Conservation (phyloP, 1,140 invertebrate species). For the Drosophila pseudoananassae region DNA sequence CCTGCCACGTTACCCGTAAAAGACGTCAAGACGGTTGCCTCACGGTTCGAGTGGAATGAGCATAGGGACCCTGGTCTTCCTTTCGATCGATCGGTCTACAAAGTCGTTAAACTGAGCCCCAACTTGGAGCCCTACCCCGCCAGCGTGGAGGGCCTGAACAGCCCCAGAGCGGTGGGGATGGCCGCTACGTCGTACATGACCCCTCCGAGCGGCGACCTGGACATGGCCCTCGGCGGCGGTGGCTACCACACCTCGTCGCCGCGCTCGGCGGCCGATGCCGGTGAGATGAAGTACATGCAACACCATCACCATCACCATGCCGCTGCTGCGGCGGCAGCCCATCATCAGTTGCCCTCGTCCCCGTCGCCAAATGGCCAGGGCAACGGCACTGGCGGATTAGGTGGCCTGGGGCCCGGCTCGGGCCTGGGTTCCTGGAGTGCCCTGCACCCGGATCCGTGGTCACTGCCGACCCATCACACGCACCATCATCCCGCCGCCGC, state of each 20-base stretch:
- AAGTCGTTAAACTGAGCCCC: conserved; percentile 85
- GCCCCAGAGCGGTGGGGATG: conserved; percentile 87
- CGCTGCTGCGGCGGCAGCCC: conserved; percentile 87
- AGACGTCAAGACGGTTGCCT: conserved; percentile 84
- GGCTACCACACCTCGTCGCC: conserved; percentile 90
- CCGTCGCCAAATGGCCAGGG: conserved; percentile 86
- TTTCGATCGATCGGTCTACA: conserved; percentile 84
- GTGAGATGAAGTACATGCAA: conserved; percentile 97
- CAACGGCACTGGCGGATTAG: conserved; percentile 52
- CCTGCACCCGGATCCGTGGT: conserved; percentile 93
- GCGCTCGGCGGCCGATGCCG: conserved; percentile 90
- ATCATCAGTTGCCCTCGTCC: conserved; percentile 88
- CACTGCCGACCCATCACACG: conserved; percentile 89
- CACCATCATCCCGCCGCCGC: conserved; percentile 87
- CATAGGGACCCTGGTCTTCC: conserved; percentile 84
- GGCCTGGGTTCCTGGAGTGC: conserved; percentile 90
- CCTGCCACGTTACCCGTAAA: conserved; percentile 76
- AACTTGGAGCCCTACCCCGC: conserved; percentile 85
- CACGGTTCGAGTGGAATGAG: conserved; percentile 84
- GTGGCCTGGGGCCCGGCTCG: conserved; percentile 85
- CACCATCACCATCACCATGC: conserved; percentile 90
- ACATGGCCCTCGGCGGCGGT: conserved; percentile 89
- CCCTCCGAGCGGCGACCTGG: conserved; percentile 90
- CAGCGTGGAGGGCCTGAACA: conserved; percentile 84
- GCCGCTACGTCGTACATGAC: conserved; percentile 94